Evolutionary conservation across 2,113 vertebrate species (phyloP).

Genomic region (Suncus etruscus): DNA sequence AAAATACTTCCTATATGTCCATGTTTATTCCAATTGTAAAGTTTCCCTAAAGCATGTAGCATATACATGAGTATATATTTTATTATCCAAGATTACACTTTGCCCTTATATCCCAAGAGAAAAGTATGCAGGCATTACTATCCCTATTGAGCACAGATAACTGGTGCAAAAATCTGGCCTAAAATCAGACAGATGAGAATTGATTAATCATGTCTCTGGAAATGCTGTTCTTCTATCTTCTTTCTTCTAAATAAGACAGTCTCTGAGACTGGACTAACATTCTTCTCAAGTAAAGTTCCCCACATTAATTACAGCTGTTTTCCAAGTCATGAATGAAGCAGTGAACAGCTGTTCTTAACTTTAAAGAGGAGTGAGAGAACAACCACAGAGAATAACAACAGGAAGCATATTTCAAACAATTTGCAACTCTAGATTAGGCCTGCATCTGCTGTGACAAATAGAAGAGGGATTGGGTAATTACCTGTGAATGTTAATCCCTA

Average conservation of each 20-base stretch:
- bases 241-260: conserved; percentile 25
- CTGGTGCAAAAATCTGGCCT: conserved; percentile 5
- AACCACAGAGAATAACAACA: conserved; percentile 25
- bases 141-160: not conserved
- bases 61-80: not conserved
- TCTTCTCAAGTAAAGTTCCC: conserved; percentile 64
- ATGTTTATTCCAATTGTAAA: conserved; percentile 4
- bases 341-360: conserved; percentile 46
- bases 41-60: not conserved
- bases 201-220: not conserved
- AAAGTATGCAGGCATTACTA: not conserved
- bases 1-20: not conserved
- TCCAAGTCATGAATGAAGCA: not conserved
- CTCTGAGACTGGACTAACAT: conserved; percentile 31
- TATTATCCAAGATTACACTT: conserved; percentile 8
- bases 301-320: conserved; percentile 57
- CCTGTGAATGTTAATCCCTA: conserved; percentile 25
- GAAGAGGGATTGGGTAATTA: conserved; percentile 46
- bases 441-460: conserved; percentile 56
- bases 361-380: conserved; percentile 29
- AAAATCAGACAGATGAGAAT: conserved; percentile 9
- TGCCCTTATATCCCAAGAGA: not conserved
- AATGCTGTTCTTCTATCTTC: not conserved
- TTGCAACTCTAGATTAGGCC: conserved; percentile 46
- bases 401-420: conserved; percentile 61